Evolutionary conservation across 2,113 vertebrate species (phyloP), one percentile per base, ranked within the genome.

Genomic region (Toxostoma redivivum): DNA sequence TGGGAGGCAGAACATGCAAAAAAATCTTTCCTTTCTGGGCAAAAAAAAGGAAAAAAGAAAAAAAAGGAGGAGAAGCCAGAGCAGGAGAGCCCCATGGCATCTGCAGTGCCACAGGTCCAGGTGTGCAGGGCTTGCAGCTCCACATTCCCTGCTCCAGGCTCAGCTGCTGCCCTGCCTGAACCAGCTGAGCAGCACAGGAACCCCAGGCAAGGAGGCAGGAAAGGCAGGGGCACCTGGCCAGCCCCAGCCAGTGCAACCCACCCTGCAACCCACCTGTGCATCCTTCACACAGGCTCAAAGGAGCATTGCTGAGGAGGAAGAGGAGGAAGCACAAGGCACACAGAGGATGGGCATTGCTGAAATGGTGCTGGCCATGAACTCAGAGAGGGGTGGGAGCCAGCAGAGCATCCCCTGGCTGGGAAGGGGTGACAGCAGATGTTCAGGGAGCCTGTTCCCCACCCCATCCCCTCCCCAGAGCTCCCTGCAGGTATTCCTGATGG

Each of bases 61-160:
- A 14, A 48, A 48, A 25, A 50, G 51, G 22, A 47, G 27, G 53
- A 62, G 56, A 69, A 65, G 44, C 30, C 33, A 16, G 51, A 47
- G 28, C 38, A 15, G 47, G 54, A 72, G 58, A 77, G 54, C 15
- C 58, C 56, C 0, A 0, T 1, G 0, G 27, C 38, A 31, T 28
- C 35, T 18, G 27, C 11, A 14, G 70, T 14, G 16, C 42, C 42
- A 44, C 42, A 44, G 42, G 42, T 45, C 45, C 45, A 21, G 19
- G 45, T 21, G 45, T 21, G 45, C 45, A 23, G 56, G 16, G 12
- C 22, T 21, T 58, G 48, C 57, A 37, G 38, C 21, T 21, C 25
- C 3, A 0, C 9, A 11, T 20, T 4, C 47, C 48, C 15, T 24
- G 1, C 40, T 42, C 42, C 42, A 42, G 50, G 20, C 31, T 3